Percentiles rank a stretch among this genome's conserved stretches.
These are phyloP conservation scores for Microchrysa polita DNA, from an alignment of 2,888 invertebrate species.

Conservation along the genomic window DNA sequence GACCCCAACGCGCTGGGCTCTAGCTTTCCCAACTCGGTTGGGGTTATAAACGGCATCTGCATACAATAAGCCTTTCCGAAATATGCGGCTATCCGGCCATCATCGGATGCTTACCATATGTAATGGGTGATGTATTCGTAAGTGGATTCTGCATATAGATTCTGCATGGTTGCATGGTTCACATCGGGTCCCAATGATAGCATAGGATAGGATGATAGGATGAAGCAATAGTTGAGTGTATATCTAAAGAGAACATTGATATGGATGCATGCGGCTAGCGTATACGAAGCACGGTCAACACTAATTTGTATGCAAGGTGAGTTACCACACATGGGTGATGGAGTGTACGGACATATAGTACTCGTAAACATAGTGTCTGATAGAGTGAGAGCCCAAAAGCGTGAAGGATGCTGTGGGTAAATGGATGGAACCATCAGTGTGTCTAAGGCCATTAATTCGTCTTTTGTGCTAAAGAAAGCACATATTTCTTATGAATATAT, in stretches of 20 bases:
- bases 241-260: conserved; percentile 20
- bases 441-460: conserved; percentile 34
- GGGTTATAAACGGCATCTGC: conserved; percentile 27
- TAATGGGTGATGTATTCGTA: conserved; percentile 23
- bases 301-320: conserved; percentile 44
- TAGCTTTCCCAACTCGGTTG: conserved; percentile 9
- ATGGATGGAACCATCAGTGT: conserved; percentile 30
- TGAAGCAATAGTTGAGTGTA: conserved; percentile 10
- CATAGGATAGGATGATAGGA: neutral
- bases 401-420: conserved; percentile 35
- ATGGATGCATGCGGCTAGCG: neutral
- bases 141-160: conserved; percentile 4
- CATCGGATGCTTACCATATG: conserved; percentile 40
- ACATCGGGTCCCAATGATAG: neutral
- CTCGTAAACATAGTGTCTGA: neutral
- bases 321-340: conserved; percentile 38
- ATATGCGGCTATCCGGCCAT: conserved; percentile 39
- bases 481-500: conserved; percentile 5
- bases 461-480: conserved; percentile 33
- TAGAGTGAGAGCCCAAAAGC: neutral
- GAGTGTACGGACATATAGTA: conserved; percentile 13
- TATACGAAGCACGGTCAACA: conserved; percentile 10
- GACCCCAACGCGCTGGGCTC: neutral
- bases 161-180: neutral
- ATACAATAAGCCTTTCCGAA: conserved; percentile 41